Base-by-base conservation (phyloP, 1,140 invertebrate genomes). In the Polypedilum pembai region DNA sequence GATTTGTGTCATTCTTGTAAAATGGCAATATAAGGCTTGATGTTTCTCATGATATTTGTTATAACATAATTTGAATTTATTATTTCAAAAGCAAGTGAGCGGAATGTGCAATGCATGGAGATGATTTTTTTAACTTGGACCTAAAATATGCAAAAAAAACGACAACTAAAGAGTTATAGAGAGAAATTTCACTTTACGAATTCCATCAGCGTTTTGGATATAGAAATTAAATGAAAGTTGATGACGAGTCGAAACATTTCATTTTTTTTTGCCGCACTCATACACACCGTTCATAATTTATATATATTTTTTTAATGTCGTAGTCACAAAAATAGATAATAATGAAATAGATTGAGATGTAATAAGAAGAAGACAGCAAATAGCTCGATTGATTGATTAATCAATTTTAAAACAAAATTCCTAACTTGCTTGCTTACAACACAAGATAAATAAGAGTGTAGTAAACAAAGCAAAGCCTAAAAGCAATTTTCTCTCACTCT, bases 151-250 rank as follows among this genome's bases (percentile, higher is more conserved):
- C 45, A 56, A 56, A 56, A 56, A 56, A 33, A 33, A 33, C 24
- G 24, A 33, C 24, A 33, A 5, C 1, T 33, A 33, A n/a, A n/a
- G n/a, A n/a, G n/a, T n/a, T 33, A 33, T 33, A 33, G 24, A 33
- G 24, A 33, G 24, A 56, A 56, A 12, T 56, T 56, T 56, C 45
- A 56, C 45, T 56, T 56, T 56, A 56, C n/a, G 12, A 56, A 56
- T 56, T 56, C 45, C 45, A 56, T 56, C n/a, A n/a, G 45, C 45
- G 45, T 56, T 56, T 56, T 12, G 45, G n/a, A 56, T 56, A 56
- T 56, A 56, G 45, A 56, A 56, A 56, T 56, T 56, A 56, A 56
- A 56, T 56, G 45, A 56, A 56, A 56, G 45, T 56, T 56, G 45
- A n/a, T 56, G 45, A 56, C 45, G 45, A 56, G 12, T 56, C 12